Base-by-base conservation (phyloP, 2,888 invertebrate species). In the Amblyteles armatorius region DNA sequence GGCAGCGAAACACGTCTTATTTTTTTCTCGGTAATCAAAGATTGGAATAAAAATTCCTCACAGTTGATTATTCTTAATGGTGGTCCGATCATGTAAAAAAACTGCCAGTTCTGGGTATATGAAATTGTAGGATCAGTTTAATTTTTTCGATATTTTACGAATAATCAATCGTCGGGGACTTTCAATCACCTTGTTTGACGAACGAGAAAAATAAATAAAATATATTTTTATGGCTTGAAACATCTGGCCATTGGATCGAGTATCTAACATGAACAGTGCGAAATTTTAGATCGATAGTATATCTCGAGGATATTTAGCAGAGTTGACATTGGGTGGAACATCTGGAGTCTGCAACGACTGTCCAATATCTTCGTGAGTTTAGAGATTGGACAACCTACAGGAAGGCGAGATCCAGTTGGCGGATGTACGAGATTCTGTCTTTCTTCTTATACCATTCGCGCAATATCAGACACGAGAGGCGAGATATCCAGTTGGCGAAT, bases 291-390 rank as follows among this genome's bases (percentile, higher is more conserved):
- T 29, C 16, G 26, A 5, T 13, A 71, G 33, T 33, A 63, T n/a
- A 33, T 63, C 63, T 33, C 63, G 33, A 16, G 63, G 63, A 63
- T 26, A 26, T 63, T 63, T 13, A n/a, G 57, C 26, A 13, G 57
- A 11, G 69, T 50, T 6, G 69, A 57, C 36, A 40, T 40, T 16
- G 65, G 57, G 71, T 71, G 57, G 33, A 77, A 48, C 80, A 84
- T 80, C 72, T 68, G 80, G 57, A 77, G 50, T 48, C 68, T 65
- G 60, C 40, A 22, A 72, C 33, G 80, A 80, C 76, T 80, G 72
- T 77, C 57, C 72, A 77, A 84, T 80, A 80, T 81, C 67, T 44
- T 44, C 29, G 67, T 50, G 72, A 77, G 48, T 80, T 83, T 71
- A 71, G 65, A 57, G 44, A 63, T 19, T 74, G 60, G 44, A 73